Base-by-base conservation (phyloP, 2,888 invertebrate species). In the Aphidoletes aphidimyza region DNA sequence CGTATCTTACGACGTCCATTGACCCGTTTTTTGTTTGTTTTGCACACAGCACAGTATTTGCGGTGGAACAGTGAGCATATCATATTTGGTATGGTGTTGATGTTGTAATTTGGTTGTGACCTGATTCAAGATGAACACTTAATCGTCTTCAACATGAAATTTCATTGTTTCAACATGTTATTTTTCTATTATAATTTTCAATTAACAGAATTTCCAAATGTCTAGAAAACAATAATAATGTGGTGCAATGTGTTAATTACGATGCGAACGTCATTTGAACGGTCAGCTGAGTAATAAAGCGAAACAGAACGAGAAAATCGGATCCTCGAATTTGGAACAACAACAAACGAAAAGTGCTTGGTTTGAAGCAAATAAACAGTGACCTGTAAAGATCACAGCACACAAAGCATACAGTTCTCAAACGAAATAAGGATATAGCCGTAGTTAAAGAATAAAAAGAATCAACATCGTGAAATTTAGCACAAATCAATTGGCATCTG, bases 21-120 rank as follows among this genome's bases (percentile, higher is more conserved):
- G 69, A 69, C 69, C 69, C 69, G 69, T 30, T 69, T 69, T 30
- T n/a, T n/a, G n/a, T n/a, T n/a, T n/a, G n/a, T n/a, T n/a, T n/a
- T n/a, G n/a, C n/a, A n/a, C n/a, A 14, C 69, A 69, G 30, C 26
- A 69, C n/a, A n/a, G n/a, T n/a, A n/a, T n/a, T n/a, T n/a, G n/a
- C n/a, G n/a, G n/a, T 69, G 11, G 6, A 3, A 54, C 54, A 22
- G 22, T 54, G 54, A 22, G 42, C 6, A 14, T 14, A 42, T 9
- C 8, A 42, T 42, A 9, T 42, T 42, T 6, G 6, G 42, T 42
- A 14, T 69, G 34, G 26, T 6, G 69, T 69, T n/a, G 69, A 30
- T 69, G 34, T 69, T 69, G 34, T 30, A 69, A 69, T 69, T n/a
- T 69, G 69, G 26, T 11, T 30, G 42, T 42, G 42, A 42, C 42